Conservation (phyloP, 2,888 invertebrate genomes). For the Galeruca laticollis region DNA sequence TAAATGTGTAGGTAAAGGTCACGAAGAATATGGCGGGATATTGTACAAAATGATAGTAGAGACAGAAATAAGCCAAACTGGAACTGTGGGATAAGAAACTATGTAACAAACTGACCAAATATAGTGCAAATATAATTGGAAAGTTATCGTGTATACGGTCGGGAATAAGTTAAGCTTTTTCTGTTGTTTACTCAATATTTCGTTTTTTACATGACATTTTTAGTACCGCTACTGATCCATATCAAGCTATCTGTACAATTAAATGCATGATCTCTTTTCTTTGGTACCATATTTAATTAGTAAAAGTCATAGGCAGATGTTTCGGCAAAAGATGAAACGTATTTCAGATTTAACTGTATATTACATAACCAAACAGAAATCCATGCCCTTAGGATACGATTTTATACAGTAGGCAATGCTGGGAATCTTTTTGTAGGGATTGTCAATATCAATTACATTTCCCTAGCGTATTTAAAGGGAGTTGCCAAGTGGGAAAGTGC, state of each 20-base stretch:
- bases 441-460: slow-evolving; percentile 12
- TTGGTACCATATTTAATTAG: slow-evolving; percentile 47
- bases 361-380: slow-evolving; percentile 17
- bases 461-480: slow-evolving; percentile 8
- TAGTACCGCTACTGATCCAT: neutral
- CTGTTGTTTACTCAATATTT: too few species aligned
- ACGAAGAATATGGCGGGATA: too few species aligned
- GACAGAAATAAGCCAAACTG: too few species aligned
- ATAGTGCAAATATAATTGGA: too few species aligned
- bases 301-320: slow-evolving; percentile 50
- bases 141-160: neutral
- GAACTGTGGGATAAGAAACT: too few species aligned
- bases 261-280: slow-evolving; percentile 30
- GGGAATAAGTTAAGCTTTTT: too few species aligned
- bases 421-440: slow-evolving; percentile 8
- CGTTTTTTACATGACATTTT: neutral
- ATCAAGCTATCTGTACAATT: slow-evolving; percentile 1
- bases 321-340: slow-evolving; percentile 39
- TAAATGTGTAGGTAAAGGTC: too few species aligned
- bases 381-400: slow-evolving; percentile 9
- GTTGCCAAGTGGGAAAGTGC: neutral
- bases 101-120: too few species aligned
- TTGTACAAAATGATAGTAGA: too few species aligned
- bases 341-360: slow-evolving; percentile 22
- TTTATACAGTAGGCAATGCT: neutral